Evolutionary conservation across 2,113 vertebrate species (phyloP).

Genomic region (Pterocles burchelli): DNA sequence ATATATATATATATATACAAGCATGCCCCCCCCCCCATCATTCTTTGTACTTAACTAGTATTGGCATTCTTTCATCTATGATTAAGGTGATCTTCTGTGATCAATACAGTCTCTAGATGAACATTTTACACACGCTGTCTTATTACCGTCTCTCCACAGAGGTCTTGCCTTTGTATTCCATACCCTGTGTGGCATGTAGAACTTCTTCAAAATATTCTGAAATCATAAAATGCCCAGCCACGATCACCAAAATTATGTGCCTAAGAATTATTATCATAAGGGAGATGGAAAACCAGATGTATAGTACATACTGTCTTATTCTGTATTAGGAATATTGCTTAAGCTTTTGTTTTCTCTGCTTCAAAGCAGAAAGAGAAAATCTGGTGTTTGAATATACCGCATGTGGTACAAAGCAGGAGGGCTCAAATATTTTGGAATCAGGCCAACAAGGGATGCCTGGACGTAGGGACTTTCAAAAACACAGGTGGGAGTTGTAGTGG

Average conservation of each 20-base stretch:
- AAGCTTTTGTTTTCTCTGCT: neutral
- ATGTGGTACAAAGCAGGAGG: neutral
- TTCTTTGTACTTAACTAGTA: slow-evolving; percentile 9
- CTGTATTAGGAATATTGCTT: neutral
- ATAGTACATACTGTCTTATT: neutral
- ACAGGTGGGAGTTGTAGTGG: neutral
- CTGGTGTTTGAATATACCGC: neutral
- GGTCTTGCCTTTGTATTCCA: neutral
- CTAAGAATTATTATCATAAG: neutral
- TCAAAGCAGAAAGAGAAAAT: neutral
- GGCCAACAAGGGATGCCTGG: neutral
- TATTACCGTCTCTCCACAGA: neutral
- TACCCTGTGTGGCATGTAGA: neutral
- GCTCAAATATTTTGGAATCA: neutral
- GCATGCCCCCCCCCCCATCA: neutral
- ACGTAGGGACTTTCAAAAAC: neutral
- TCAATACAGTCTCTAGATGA: neutral
- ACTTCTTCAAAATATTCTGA: neutral
- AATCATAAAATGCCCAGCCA: neutral
- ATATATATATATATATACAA: neutral
- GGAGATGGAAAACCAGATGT: neutral
- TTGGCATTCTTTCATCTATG: slow-evolving; percentile 3
- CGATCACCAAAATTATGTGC: neutral
- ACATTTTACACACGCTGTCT: neutral
- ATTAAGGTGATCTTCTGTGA: slow-evolving; percentile 26